Base-by-base conservation (phyloP, 2,797 vertebrate species). In the Sebastolobus alascanus region DNA sequence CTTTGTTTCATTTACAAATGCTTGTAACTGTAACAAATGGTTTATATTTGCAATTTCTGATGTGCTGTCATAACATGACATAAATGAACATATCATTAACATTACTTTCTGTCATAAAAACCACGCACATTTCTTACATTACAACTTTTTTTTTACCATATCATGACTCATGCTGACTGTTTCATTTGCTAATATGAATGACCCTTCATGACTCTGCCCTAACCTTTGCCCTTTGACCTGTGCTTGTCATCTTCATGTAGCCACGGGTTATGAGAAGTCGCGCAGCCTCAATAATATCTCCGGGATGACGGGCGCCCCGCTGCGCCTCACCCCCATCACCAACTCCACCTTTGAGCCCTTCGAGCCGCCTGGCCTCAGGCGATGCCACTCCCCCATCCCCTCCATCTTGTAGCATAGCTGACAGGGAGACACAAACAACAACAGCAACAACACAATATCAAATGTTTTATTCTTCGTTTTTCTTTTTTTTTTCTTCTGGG, bases 241-340 rank as follows among this genome's bases (percentile, higher is more conserved):
- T 86, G 80, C 75, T 80, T 82, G 63, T 81, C 73, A 74, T 82
- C 54, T 43, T 71, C 75, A 78, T 80, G 73, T 84, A 96, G 95
- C 93, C 75, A 93, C 96, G 87, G 97, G 97, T 95, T 98, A 97
- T 86, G 97, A 98, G 95, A 98, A 98, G 94, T 98, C 97, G 50
- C 97, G 97, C 92, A 98, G 97, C 91, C 96, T 98, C 90, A 98
- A 98, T 95, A 98, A 98, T 95, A 98, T 98, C 92, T 97, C 97
- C 5, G 97, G 97, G 91, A 96, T 97, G 96, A 96, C 94, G 9
- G 97, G 96, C 67, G 96, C 95, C 68, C 95, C 96, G 4, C 93
- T 98, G 91, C 96, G 96, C 85, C 95, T 98, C 79, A 96, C 97
- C 52, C 97, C 97, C 82, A 96, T 97, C 89, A 96, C 96, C 90